phyloP scores from a whole-genome alignment of 2,113 vertebrate species.

The Ictalurus furcatus region DNA sequence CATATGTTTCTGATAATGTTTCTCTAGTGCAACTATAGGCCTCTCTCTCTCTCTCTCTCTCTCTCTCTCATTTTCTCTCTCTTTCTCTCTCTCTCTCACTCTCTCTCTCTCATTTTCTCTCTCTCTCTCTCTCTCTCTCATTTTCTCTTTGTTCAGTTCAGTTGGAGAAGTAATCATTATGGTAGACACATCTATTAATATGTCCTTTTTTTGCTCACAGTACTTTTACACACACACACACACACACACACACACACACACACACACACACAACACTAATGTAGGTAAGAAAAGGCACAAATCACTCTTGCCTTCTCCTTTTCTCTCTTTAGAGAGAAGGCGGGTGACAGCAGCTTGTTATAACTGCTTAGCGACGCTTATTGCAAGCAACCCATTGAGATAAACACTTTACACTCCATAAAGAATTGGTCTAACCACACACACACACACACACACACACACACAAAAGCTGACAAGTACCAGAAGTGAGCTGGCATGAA shows the following conservation, averaged over 20 bases:
- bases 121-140: not conserved
- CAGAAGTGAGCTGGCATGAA: conserved; percentile 16
- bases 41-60: not conserved
- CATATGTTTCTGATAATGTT: not conserved
- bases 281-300: conserved; percentile 22
- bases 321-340: not conserved
- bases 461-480: not conserved
- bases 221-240: not conserved
- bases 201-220: not conserved
- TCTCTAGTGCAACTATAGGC: not conserved
- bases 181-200: not conserved
- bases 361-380: conserved; percentile 47
- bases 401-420: conserved; percentile 51
- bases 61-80: too few relatives aligned
- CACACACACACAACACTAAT: conserved; percentile 4
- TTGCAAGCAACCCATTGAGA: conserved; percentile 51
- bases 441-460: not conserved
- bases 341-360: conserved; percentile 37
- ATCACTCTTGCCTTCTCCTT: not conserved
- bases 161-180: not conserved
- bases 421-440: conserved; percentile 10
- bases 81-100: not conserved
- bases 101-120: not conserved
- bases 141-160: not conserved
- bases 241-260: not conserved